Evolutionary conservation across 2,113 vertebrate species (phyloP), one percentile per base, ranked within the genome.

Genomic region (Corythaeola cristata): DNA sequence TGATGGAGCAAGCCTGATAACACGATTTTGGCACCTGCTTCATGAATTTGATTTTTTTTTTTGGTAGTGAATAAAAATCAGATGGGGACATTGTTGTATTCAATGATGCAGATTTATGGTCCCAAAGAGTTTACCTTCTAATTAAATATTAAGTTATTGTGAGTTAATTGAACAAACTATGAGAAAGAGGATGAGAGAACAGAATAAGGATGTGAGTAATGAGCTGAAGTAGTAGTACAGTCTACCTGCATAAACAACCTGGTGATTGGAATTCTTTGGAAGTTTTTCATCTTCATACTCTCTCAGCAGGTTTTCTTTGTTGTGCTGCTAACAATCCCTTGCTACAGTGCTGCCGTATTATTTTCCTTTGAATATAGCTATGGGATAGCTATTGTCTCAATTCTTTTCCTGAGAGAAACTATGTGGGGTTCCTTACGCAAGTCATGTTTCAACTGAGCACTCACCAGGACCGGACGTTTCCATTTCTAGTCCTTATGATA

Each of bases 231-330:
- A 64, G 60, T 75, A 0, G 0, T 81, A 15, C 15, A 55, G 19
- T 64, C 45, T 85, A 58, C 39, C 45, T 81, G 28, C 76, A 53
- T 68, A 75, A 95, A 79, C 32, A 74, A 47, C 0, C 0, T 35
- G 22, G 69, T 53, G 58, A 79, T 85, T 92, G 56, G 95, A 97
- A 93, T 96, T 89, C 92, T 72, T 89, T 62, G 58, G 45, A 93
- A 89, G 24, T 95, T 92, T 96, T 95, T 93, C 17, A 73, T 75
- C 66, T 95, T 97, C 81, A 72, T 73, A 78, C 17, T 72, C 41
- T 95, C 94, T 93, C 95, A 95, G 86, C 90, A 82, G 83, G 76
- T 87, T 95, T 88, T 63, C 82, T 66, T 84, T 94, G 68, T 90
- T 94, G 64, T 87, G 53, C 56, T 92, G 68, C 88, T 94, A 92